These are phyloP conservation scores for Hesperophylax magnus DNA, from an alignment of 1,140 invertebrate genomes.

Conservation along the genomic window DNA sequence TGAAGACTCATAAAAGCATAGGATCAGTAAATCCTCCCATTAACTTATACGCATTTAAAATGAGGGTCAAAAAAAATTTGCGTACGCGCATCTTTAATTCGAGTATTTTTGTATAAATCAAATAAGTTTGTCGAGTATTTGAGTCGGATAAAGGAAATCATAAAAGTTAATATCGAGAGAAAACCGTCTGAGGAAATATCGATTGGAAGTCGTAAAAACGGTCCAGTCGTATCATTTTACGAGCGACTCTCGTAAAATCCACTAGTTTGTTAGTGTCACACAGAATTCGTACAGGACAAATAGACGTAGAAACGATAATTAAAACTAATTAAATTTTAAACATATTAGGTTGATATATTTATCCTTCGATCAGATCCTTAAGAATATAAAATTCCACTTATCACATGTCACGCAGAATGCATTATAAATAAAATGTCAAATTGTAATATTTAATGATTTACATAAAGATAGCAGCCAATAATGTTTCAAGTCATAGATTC, in stretches of 20 bases:
- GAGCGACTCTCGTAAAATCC: conserved; percentile 24
- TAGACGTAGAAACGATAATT: not conserved
- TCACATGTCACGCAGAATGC: too few relatives aligned
- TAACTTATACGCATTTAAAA: too few relatives aligned
- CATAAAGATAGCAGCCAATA: too few relatives aligned
- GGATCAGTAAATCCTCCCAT: too few relatives aligned
- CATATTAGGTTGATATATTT: not conserved
- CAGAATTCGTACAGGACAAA: not conserved
- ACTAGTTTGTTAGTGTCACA: conserved; percentile 5
- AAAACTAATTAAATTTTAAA: not conserved
- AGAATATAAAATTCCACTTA: not conserved
- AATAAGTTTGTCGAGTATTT: conserved; percentile 6
- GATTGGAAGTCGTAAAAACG: conserved; percentile 21
- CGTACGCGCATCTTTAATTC: not conserved
- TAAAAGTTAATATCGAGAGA: conserved; percentile 24
- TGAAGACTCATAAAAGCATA: too few relatives aligned
- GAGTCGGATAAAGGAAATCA: conserved; percentile 1
- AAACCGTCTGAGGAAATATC: conserved; percentile 27
- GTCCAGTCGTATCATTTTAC: conserved; percentile 28
- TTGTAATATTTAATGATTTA: too few relatives aligned
- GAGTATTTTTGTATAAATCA: not conserved
- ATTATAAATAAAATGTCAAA: too few relatives aligned
- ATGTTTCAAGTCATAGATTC: too few relatives aligned
- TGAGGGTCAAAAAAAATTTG: not conserved
- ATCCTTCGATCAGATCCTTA: not conserved